Conservation (phyloP, 2,797 vertebrate genomes). For the Falco berigora region DNA sequence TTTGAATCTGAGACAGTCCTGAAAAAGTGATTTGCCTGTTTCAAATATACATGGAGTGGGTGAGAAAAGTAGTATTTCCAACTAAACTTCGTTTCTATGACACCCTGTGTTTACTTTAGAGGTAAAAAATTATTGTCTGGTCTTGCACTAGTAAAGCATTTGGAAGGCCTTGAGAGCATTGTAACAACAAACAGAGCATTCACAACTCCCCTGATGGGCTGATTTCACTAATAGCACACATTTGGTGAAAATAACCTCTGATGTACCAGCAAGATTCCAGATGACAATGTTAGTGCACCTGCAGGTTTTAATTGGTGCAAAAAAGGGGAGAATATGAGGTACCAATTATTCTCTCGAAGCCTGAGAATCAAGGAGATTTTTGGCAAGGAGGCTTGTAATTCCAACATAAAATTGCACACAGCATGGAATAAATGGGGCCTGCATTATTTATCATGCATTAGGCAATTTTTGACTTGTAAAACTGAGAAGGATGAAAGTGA, state of each 20-base stretch:
- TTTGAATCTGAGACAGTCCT: not conserved
- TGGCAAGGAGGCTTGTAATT: slow-evolving; percentile 23
- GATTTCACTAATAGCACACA: not conserved
- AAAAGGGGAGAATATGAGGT: slow-evolving; percentile 7
- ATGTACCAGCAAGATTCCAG: slow-evolving; percentile 1
- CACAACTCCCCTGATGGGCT: not conserved
- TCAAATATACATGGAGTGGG: not conserved
- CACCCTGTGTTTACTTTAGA: not conserved
- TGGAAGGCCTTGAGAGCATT: not conserved
- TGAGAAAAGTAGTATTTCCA: not conserved
- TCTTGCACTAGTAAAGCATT: not conserved
- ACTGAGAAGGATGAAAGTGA: not conserved
- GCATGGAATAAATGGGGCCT: not conserved
- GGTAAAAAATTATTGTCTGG: not conserved
- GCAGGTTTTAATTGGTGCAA: slow-evolving; percentile 51
- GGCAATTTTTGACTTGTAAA: not conserved
- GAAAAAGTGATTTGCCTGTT: not conserved
- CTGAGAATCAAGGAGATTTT: not conserved
- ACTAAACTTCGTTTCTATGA: not conserved
- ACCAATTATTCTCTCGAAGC: not conserved
- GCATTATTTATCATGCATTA: slow-evolving; percentile 18
- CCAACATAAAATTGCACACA: slow-evolving; percentile 2
- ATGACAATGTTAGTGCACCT: slow-evolving; percentile 38
- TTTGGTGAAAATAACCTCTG: not conserved
- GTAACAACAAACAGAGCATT: not conserved